Evolutionary conservation across 2,888 invertebrate genomes (phyloP).

Genomic region (Dynastes grantii): DNA sequence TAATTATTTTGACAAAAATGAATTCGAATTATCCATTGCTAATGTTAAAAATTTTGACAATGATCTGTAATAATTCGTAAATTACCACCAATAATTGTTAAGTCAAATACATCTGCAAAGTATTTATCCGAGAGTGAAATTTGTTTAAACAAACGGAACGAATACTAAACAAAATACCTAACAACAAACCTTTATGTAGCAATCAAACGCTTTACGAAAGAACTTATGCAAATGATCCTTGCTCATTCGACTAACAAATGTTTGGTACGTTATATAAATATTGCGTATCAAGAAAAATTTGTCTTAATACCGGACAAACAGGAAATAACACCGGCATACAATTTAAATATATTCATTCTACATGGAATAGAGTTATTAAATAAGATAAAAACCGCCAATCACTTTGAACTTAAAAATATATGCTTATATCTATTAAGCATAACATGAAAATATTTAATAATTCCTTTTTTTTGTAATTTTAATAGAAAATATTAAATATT

Average conservation of each 20-base stretch:
- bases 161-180: conserved; percentile 5
- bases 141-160: conserved; percentile 16
- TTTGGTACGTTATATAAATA: conserved; percentile 2
- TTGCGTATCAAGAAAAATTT: conserved; percentile 22
- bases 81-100: too few relatives aligned
- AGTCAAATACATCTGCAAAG: too few relatives aligned
- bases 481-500: too few relatives aligned
- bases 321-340: not conserved
- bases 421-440: not conserved
- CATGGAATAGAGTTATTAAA: not conserved
- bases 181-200: not conserved
- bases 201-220: not conserved
- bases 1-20: too few relatives aligned
- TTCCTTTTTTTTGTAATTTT: too few relatives aligned
- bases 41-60: too few relatives aligned
- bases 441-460: too few relatives aligned
- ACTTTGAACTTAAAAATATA: not conserved
- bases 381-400: not conserved
- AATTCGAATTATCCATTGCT: too few relatives aligned
- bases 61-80: too few relatives aligned
- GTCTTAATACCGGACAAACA: conserved; percentile 31
- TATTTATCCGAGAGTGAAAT: conserved; percentile 21
- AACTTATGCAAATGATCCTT: not conserved
- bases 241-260: not conserved
- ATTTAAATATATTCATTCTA: conserved; percentile 9